These are phyloP conservation scores for Thamnophis elegans DNA, from an alignment of 2,797 vertebrate genomes.

Conservation along the genomic window DNA sequence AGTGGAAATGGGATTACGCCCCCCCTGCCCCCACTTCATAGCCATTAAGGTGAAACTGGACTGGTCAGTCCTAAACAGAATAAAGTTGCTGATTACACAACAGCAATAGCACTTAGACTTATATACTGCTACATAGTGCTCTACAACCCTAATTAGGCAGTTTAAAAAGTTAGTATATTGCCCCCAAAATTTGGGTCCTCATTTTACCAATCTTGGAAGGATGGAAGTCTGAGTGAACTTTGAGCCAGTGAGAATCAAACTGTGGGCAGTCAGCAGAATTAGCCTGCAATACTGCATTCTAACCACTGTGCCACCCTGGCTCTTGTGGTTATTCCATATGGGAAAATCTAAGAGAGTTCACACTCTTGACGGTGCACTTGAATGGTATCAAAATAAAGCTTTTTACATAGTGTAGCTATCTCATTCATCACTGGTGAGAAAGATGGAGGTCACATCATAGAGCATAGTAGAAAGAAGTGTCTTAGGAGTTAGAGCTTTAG, in stretches of 20 bases:
- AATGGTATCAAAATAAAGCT: background rate
- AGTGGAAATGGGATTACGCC: background rate
- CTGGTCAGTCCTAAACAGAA: background rate
- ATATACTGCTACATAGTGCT: background rate
- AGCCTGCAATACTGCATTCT: background rate
- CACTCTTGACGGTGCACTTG: background rate
- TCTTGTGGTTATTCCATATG: background rate
- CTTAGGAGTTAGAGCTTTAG: background rate
- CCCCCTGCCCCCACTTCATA: accelerated
- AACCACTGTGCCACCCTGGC: background rate
- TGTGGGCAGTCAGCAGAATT: background rate
- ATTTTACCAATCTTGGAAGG: background rate
- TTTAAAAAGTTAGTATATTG: background rate
- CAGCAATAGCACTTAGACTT: background rate
- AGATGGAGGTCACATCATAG: background rate
- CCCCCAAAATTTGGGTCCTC: background rate
- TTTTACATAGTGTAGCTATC: background rate
- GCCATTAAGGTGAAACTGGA: background rate
- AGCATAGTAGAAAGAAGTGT: background rate
- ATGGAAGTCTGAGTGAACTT: background rate
- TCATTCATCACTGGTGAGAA: background rate
- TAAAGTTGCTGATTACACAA: background rate
- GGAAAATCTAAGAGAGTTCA: background rate
- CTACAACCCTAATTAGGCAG: background rate
- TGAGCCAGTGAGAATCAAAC: background rate